These are phyloP conservation scores for Spinibarbus caldwelli DNA, from an alignment of 2,797 vertebrate species.

Conservation along the genomic window DNA sequence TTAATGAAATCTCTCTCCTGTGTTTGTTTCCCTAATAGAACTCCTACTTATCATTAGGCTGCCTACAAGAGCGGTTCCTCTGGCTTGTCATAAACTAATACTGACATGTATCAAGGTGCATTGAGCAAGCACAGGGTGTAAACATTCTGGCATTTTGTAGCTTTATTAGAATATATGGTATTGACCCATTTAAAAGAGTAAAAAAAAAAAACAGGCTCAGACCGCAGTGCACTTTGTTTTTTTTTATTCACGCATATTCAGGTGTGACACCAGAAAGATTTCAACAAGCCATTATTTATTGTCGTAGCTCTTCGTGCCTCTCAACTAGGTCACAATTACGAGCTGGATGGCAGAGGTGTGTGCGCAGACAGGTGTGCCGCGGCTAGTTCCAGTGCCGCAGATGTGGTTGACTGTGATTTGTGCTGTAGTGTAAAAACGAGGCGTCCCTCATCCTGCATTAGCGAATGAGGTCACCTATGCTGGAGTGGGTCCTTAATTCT, in stretches of 20 bases:
- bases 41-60: conserved; percentile 16
- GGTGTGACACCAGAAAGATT: conserved; percentile 33
- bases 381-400: neutral
- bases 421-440: conserved; percentile 20
- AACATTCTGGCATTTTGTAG: conserved; percentile 15
- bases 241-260: conserved; percentile 41
- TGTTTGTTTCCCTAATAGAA: conserved; percentile 43
- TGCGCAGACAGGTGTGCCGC: conserved; percentile 10
- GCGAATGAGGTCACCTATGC: conserved; percentile 35
- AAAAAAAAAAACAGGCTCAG: neutral
- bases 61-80: conserved; percentile 13
- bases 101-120: neutral
- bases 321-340: conserved; percentile 45
- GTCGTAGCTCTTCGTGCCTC: neutral
- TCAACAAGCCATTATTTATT: conserved; percentile 50
- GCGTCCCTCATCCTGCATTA: neutral
- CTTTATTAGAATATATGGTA: conserved; percentile 32
- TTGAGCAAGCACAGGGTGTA: conserved; percentile 5
- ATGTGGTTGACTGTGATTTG: conserved; percentile 33
- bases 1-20: conserved; percentile 36
- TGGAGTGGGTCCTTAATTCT: conserved; percentile 40
- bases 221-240: conserved; percentile 23
- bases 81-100: conserved; percentile 1
- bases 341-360: conserved; percentile 24
- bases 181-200: conserved; percentile 41